phyloP scores from a whole-genome alignment of 2,888 invertebrate species.

The Cabera pusaria region DNA sequence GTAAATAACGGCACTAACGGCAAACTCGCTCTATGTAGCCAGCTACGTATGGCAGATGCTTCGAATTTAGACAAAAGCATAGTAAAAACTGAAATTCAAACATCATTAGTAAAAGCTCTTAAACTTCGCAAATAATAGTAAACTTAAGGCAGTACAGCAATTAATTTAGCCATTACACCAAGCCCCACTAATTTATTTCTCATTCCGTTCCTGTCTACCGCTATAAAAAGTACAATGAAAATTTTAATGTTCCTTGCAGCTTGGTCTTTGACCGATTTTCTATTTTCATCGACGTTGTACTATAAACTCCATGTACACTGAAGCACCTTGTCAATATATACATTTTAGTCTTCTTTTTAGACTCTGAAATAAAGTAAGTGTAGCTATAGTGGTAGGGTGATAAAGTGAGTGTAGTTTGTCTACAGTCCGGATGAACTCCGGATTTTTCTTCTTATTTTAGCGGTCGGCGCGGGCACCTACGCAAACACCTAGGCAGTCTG shows the following conservation, averaged over 20 bases:
- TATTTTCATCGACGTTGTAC: conserved; percentile 44
- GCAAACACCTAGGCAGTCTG: conserved; percentile 20
- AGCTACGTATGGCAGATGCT: no score
- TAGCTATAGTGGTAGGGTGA: conserved; percentile 1
- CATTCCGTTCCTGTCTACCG: conserved; percentile 21
- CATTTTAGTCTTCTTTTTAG: conserved; percentile 8
- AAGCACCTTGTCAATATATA: conserved; percentile 2
- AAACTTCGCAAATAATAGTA: no score
- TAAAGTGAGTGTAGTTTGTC: not conserved
- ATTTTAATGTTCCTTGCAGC: conserved; percentile 28
- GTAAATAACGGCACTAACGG: no score
- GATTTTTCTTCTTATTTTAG: conserved; percentile 19
- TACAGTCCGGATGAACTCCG: conserved; percentile 4
- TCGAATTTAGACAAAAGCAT: no score
- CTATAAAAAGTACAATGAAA: conserved; percentile 27
- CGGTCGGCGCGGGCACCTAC: conserved; percentile 10
- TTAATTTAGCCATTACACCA: conserved; percentile 23
- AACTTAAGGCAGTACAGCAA: conserved; percentile 17
- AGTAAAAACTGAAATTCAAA: no score
- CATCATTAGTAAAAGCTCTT: no score
- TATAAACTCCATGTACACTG: conserved; percentile 28
- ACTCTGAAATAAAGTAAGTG: not conserved
- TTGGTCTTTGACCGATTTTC: conserved; percentile 54
- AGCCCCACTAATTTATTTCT: conserved; percentile 24
- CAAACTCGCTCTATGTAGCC: no score